Percentiles rank a stretch among this genome's conserved stretches.
Evolutionary conservation across 2,888 invertebrate species (phyloP).

Genomic region (Phaedon cochleariae): DNA sequence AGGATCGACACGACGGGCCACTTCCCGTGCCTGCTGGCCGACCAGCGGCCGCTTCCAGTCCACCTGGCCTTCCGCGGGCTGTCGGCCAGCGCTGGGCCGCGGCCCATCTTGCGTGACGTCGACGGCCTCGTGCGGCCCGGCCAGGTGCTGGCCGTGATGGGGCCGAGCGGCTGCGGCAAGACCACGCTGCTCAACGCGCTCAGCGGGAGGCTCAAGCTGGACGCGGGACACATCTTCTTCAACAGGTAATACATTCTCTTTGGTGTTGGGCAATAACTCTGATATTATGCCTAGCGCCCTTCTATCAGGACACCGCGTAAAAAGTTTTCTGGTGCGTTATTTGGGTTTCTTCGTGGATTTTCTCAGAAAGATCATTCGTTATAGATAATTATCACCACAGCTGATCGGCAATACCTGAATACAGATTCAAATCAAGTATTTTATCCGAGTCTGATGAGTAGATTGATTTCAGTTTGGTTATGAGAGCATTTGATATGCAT

Average conservation of each 20-base stretch:
- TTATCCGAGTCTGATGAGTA: too few relatives aligned
- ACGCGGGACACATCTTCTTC: slow-evolving; percentile 67
- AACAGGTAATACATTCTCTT: slow-evolving; percentile 45
- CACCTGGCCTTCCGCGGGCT: slow-evolving; percentile 74
- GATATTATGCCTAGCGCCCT: too few relatives aligned
- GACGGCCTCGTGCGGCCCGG: slow-evolving; percentile 79
- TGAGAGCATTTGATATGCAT: too few relatives aligned
- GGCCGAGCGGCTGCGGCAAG: slow-evolving; percentile 82
- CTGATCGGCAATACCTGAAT: too few relatives aligned
- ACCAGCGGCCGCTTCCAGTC: slow-evolving; percentile 67
- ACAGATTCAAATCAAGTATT: too few relatives aligned
- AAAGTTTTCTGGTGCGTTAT: too few relatives aligned
- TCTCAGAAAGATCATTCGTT: too few relatives aligned
- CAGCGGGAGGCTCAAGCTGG: slow-evolving; percentile 74
- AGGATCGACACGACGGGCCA: slow-evolving; percentile 69
- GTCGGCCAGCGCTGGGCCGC: slow-evolving; percentile 64
- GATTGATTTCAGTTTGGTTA: too few relatives aligned
- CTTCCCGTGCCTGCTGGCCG: slow-evolving; percentile 68
- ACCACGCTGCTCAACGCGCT: slow-evolving; percentile 80
- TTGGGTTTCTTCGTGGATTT: too few relatives aligned
- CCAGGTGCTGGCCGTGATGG: slow-evolving; percentile 82
- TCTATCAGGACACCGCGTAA: too few relatives aligned
- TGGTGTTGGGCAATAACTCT: too few relatives aligned
- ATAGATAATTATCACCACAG: too few relatives aligned
- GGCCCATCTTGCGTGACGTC: slow-evolving; percentile 74